phyloP scores from a whole-genome alignment of 2,797 vertebrate species.

The Tenualosa ilisha region DNA sequence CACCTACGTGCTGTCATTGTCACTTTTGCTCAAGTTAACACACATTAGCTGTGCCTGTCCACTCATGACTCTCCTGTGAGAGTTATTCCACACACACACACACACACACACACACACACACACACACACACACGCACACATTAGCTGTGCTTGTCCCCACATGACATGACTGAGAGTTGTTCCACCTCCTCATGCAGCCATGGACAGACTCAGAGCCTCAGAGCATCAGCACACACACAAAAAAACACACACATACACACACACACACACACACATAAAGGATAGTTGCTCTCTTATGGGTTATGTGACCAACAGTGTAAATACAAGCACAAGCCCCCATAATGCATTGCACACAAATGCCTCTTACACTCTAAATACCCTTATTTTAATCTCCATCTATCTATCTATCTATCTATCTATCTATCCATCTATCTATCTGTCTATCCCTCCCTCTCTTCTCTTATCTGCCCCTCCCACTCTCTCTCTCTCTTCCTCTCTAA shows the following conservation, averaged over 20 bases:
- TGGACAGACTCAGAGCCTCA: too few relatives aligned
- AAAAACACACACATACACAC: neutral
- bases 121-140: slow-evolving; percentile 40
- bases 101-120: slow-evolving; percentile 45
- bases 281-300: too few relatives aligned
- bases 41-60: neutral
- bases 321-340: neutral
- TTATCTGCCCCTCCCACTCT: neutral
- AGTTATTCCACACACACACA: slow-evolving; percentile 24
- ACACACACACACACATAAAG: neutral
- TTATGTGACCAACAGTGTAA: neutral
- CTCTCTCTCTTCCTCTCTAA: neutral
- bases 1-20: neutral
- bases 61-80: neutral
- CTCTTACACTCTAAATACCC: neutral
- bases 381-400: too few relatives aligned
- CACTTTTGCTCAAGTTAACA: neutral
- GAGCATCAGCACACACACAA: too few relatives aligned
- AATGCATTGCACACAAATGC: neutral
- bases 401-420: neutral
- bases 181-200: too few relatives aligned
- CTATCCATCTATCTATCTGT: neutral
- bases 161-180: slow-evolving; percentile 6
- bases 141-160: slow-evolving; percentile 29
- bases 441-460: too few relatives aligned